Percentiles rank a stretch among this genome's conserved stretches.
phyloP scores from a whole-genome alignment of 2,888 invertebrate genomes.

The Hirtodrosophila histrioides region DNA sequence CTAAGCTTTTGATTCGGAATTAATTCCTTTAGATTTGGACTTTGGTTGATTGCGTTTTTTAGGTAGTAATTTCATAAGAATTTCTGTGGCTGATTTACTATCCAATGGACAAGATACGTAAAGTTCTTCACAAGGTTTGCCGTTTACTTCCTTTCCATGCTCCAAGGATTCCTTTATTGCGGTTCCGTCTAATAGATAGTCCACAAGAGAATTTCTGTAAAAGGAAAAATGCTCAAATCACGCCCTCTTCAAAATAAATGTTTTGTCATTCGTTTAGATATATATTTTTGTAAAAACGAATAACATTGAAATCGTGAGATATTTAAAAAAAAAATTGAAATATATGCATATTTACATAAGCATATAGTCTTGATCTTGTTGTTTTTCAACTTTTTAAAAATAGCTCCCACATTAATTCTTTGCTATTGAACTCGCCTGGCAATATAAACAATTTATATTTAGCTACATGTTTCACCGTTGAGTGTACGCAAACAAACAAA shows the following conservation, averaged over 20 bases:
- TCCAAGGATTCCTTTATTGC: constrained; percentile 89
- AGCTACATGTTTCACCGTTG: constrained; percentile 29
- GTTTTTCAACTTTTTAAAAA: constrained; percentile 24
- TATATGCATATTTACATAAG: constrained; percentile 11
- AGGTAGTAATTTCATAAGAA: constrained; percentile 89
- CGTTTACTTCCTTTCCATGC: constrained; percentile 85
- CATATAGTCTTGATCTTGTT: constrained; percentile 11
- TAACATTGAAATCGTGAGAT: constrained; percentile 28
- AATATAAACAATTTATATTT: constrained; percentile 46
- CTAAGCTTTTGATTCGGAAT: constrained; percentile 29
- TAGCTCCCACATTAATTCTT: constrained; percentile 30
- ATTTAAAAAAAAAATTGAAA: constrained; percentile 5
- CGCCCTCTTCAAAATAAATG: background rate
- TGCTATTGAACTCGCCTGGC: constrained; percentile 28
- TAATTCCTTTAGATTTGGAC: constrained; percentile 31
- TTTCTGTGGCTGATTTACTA: constrained; percentile 88
- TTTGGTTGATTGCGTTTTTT: constrained; percentile 65
- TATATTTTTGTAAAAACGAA: constrained; percentile 16
- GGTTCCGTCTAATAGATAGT: constrained; percentile 89
- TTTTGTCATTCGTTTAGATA: constrained; percentile 7
- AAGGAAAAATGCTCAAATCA: background rate
- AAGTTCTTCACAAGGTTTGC: constrained; percentile 86
- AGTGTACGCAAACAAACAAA: constrained; percentile 29
- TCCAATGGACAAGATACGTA: constrained; percentile 89
- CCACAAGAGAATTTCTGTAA: constrained; percentile 88